Conservation (phyloP, 2,797 vertebrate genomes). For the Erethizon dorsatum region DNA sequence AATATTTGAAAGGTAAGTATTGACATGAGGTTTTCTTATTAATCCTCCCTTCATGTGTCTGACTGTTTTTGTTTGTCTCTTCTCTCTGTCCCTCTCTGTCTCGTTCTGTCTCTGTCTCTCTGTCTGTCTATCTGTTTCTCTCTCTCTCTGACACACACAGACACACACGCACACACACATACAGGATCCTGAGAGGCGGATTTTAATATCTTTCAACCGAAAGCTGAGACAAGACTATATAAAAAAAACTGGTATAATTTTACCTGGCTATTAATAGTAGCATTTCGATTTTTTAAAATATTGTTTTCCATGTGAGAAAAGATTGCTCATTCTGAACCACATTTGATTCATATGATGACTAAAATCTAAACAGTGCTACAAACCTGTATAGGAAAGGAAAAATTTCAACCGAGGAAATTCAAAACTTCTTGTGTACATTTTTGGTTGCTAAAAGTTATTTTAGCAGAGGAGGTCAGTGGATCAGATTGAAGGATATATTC, state of each 20-base stretch:
- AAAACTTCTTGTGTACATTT: background rate
- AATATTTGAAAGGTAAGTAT: constrained; percentile 42
- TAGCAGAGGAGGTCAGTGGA: background rate
- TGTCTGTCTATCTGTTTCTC: background rate
- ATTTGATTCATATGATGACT: background rate
- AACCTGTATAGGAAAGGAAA: background rate
- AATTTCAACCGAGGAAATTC: background rate
- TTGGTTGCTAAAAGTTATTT: background rate
- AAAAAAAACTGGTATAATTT: background rate
- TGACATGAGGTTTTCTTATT: background rate
- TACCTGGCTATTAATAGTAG: background rate
- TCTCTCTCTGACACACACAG: background rate
- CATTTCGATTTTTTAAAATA: background rate
- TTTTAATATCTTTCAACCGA: background rate
- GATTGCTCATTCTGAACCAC: background rate
- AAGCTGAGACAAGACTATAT: background rate
- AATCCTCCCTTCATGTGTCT: background rate
- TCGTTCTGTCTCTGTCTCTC: background rate
- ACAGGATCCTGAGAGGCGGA: background rate
- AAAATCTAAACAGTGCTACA: background rate
- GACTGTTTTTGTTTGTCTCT: background rate
- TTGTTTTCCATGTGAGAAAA: background rate
- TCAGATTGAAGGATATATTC: background rate
- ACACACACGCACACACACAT: background rate
- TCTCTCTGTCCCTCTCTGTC: background rate